Evolutionary conservation across 2,888 invertebrate genomes (phyloP), one percentile per base, ranked within the genome.

Genomic region (Phragmatobia fuliginosa): DNA sequence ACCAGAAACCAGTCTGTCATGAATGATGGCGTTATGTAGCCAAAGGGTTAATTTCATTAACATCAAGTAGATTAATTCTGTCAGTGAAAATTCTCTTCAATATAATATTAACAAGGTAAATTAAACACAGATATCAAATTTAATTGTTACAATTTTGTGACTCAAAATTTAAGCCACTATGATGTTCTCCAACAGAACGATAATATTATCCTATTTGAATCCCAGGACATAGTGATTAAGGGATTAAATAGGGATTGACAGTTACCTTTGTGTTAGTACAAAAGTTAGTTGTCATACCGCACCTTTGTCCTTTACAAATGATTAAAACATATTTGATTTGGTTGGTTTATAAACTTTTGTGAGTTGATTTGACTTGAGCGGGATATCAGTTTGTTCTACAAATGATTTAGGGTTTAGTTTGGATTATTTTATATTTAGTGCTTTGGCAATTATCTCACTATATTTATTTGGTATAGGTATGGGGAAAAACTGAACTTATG

Each of bases 211-310:
- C 2, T 58, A 45, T 52, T 18, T 36, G 25, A 56, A 25, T 52
- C 18, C 36, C 16, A 28, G 64, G 36, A 64, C 66, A 58, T 25
- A 38, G 58, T 65, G 31, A 36, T 65, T 65, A 59, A 60, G 16
- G 32, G 66, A 41, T 66, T 66, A 59, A n/a, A 33, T 49, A 33
- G 21, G 45, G 60, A 38, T 41, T 41, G 66, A 31, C 38, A 41
- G 38, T 1, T 38, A 66, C 28, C 56, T 66, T 25, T 32, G 36
- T 10, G 3, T 21, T 38, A 56, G 33, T 6, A 28, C 14, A 25
- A 25, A 28, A 28, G 28, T 1, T 56, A 28, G 56, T 56, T 56
- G 56, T 56, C 28, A 56, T 28, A 14, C 28, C 56, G 28, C 28
- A 56, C 65, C 38, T 65, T 36, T 16, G 52, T 52, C 33, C 28